Base-by-base conservation (phyloP, 64 coral and sea anemone species). In the Montipora sp. region DNA sequence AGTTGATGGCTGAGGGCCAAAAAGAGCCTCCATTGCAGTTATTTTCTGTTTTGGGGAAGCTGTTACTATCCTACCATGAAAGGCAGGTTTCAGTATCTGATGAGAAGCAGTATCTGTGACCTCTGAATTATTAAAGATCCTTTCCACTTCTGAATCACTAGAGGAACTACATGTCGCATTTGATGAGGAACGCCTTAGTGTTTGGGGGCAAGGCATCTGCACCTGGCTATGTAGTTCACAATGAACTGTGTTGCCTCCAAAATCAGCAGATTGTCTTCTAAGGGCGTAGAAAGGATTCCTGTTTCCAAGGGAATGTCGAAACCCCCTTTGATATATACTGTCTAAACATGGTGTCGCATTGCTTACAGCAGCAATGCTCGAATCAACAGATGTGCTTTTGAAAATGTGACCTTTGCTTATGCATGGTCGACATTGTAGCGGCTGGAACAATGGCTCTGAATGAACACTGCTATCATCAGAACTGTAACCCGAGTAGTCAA, bases 401-500 rank as follows among this genome's bases (percentile, higher is more conserved):
- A 71, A 68, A 71, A 85, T 85, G 27, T 47, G 43, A 19, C 47
- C 82, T 20, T 49, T 48, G 47, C 13, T 48, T 19, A 85, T 71
- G 2, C 71, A n/a, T 51, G 82, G 65, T 71, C 44, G 6, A 18
- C 61, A 19, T 71, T 45, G 45, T 45, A 72, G 20, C 71, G 82
- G 82, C 65, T 85, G 63, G 47, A 85, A 85, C 19, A 85, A 72
- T 14, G 82, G 82, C 22, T 85, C 82, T 24, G 82, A 85, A 69
- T 84, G 81, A 11, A 85, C 82, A 72, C 82, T 85, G 45, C 82
- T 85, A 8, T 85, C 82, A 85, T 85, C 82, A 23, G 82, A 85
- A 2, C 44, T 51, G 22, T 85, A 85, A 5, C 82, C 82, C 5
- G 82, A 85, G 19, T 71, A 46, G 7, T 85, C 82, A 69, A 85